Percentiles rank a stretch among this genome's conserved stretches.
Evolutionary conservation across 2,888 invertebrate species (phyloP).

Genomic region (Myathropa florea): DNA sequence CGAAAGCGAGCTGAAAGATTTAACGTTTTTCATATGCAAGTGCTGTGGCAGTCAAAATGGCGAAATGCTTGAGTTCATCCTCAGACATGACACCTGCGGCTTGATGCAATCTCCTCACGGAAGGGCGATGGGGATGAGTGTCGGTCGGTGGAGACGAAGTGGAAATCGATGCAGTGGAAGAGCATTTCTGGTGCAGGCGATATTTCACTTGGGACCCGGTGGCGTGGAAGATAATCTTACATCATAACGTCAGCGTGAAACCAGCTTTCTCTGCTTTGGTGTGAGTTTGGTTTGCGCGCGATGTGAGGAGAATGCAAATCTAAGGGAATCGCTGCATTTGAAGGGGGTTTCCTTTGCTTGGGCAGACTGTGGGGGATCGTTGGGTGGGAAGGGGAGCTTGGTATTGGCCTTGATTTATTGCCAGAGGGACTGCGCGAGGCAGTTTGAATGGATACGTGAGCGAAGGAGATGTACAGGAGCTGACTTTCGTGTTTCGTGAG

Average conservation of each 20-base stretch:
- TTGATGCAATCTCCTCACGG: neutral
- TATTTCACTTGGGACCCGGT: slow-evolving; percentile 2
- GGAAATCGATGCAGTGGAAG: slow-evolving; percentile 13
- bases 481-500: neutral
- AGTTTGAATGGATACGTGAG: neutral
- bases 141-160: too few relatives aligned
- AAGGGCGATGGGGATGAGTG: neutral
- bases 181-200: slow-evolving; percentile 1
- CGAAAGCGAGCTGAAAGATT: slow-evolving; percentile 6
- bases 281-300: neutral
- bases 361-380: neutral
- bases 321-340: neutral
- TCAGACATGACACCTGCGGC: slow-evolving; percentile 12
- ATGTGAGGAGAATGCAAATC: neutral
- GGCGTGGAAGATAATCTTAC: slow-evolving; percentile 16
- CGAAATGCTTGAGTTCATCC: neutral
- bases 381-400: neutral
- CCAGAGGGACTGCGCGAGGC: neutral
- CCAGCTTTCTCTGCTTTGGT: neutral
- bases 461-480: neutral
- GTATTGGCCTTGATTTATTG: neutral
- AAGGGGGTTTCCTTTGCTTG: neutral
- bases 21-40: slow-evolving; percentile 2
- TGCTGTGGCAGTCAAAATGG: neutral
- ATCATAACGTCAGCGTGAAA: slow-evolving; percentile 1